These are phyloP conservation scores for Ctenopoma kingsleyae DNA, from an alignment of 2,797 vertebrate genomes.

Conservation along the genomic window DNA sequence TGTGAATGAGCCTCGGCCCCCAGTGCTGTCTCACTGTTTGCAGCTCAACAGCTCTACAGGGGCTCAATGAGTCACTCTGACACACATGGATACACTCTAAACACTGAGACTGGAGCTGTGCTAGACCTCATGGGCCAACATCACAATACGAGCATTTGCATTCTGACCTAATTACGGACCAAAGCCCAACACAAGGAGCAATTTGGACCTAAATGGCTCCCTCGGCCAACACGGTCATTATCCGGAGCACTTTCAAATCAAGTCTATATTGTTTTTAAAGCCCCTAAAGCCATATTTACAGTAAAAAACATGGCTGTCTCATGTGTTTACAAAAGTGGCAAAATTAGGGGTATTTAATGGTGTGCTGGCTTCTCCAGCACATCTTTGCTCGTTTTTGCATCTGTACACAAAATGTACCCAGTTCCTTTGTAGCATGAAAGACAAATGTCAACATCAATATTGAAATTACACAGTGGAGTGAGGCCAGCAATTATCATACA, in stretches of 20 bases:
- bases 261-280: conserved; percentile 67
- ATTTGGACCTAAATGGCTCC: conserved; percentile 73
- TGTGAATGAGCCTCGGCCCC: conserved; percentile 61
- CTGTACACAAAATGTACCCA: conserved; percentile 28
- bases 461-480: conserved; percentile 52
- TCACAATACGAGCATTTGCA: conserved; percentile 72
- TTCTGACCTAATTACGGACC: conserved; percentile 79
- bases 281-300: conserved; percentile 45
- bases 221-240: conserved; percentile 66
- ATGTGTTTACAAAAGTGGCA: conserved; percentile 39
- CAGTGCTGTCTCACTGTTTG: conserved; percentile 26
- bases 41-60: conserved; percentile 61
- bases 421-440: conserved; percentile 39
- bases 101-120: conserved; percentile 58
- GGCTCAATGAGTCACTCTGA: conserved; percentile 66
- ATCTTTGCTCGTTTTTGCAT: conserved; percentile 14
- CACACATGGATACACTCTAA: conserved; percentile 71
- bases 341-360: conserved; percentile 33
- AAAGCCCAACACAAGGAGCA: conserved; percentile 71
- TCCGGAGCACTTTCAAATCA: conserved; percentile 72
- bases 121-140: conserved; percentile 59
- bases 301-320: conserved; percentile 27
- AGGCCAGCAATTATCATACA: conserved; percentile 55
- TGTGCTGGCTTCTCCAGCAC: conserved; percentile 6
- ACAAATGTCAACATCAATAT: conserved; percentile 55